Base-by-base conservation (phyloP, 2,113 vertebrate species). In the Alligator mississippiensis region DNA sequence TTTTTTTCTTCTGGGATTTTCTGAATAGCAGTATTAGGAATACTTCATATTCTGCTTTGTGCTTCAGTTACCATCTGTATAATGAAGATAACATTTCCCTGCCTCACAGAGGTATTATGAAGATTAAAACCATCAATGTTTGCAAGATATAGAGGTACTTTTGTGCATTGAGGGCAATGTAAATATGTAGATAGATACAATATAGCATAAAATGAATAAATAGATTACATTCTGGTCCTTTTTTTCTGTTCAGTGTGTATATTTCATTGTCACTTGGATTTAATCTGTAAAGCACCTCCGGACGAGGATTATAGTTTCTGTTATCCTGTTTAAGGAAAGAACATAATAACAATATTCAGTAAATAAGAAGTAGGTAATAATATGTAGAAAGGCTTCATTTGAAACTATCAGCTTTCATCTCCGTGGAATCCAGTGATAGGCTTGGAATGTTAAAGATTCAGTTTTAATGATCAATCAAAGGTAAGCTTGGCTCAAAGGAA, bases 401-500 rank as follows among this genome's bases (percentile, higher is more conserved):
- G 61, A 92, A 75, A 85, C 74, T 82, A 55, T 22, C 9, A 34
- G 77, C 58, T 90, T 90, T 89, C 75, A 82, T 90, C 70, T 89
- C 92, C 86, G 87, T 80, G 1, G 72, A 68, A 6, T 2, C 2
- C 90, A 84, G 89, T 77, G 5, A 4, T 85, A 82, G 47, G 84
- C 4, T 18, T 75, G 60, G 19, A 88, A 80, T 5, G 70, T 17
- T 80, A 30, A 55, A 89, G 38, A 60, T 4, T 72, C 47, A 28
- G 8, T 89, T 87, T 55, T 21, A 80, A 25, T 64, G 38, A 60
- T 90, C 19, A 83, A 30, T 77, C 9, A 84, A n/a, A 76, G 47
- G 89, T 90, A 92, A 27, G 27, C 30, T 14, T 66, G 80, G 77
- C 90, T 93, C 77, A 87, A 95, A 72, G 30, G 3, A 34, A 72